Conservation (phyloP, 1,140 invertebrate genomes). For the Octopus bimaculoides region DNA sequence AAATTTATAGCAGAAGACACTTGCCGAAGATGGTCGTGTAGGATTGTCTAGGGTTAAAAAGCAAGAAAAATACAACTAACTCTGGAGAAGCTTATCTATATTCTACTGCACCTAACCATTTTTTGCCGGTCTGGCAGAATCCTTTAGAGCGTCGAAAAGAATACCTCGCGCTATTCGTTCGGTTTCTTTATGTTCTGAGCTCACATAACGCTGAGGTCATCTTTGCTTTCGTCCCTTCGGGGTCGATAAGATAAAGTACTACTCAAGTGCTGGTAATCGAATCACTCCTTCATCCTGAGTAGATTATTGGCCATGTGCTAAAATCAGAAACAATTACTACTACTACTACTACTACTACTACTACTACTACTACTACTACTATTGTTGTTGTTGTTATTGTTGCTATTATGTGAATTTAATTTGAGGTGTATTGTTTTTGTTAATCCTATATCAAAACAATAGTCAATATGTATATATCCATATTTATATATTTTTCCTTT, state of each 20-base stretch:
- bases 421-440: neutral
- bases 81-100: too few relatives aligned
- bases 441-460: neutral
- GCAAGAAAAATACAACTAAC: too few relatives aligned
- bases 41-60: too few relatives aligned
- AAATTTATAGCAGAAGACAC: too few relatives aligned
- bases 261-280: neutral
- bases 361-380: too few relatives aligned
- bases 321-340: neutral
- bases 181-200: neutral
- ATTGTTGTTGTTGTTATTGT: too few relatives aligned
- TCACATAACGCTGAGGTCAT: neutral
- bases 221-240: neutral
- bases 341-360: too few relatives aligned
- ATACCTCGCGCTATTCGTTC: neutral
- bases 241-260: too few relatives aligned
- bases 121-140: too few relatives aligned
- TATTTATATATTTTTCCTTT: conserved; percentile 13
- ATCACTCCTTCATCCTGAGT: neutral
- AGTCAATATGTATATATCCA: neutral
- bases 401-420: too few relatives aligned
- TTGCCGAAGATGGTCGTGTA: too few relatives aligned
- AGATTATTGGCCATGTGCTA: neutral
- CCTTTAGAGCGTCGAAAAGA: neutral
- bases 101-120: too few relatives aligned